A percentile compares a stretch with the other conserved stretches of the same genome.
phyloP scores from a whole-genome alignment of 2,888 invertebrate species.

The Spatulosminthurus flaviceps region DNA sequence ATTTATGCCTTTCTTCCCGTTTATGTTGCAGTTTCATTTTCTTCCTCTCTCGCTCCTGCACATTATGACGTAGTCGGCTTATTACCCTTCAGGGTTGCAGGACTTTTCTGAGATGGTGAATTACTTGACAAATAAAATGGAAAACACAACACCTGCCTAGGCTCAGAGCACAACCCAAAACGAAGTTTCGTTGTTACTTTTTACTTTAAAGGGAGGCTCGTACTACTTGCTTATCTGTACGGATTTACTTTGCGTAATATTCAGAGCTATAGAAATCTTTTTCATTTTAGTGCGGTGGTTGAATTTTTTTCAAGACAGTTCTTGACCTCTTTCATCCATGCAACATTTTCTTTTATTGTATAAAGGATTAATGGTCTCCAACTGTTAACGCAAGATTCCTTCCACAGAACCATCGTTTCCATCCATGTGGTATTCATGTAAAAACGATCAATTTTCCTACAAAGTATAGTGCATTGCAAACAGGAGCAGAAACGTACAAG shows the following conservation, averaged over 20 bases:
- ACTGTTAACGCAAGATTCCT: background rate
- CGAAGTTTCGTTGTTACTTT: background rate
- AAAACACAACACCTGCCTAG: constrained; percentile 23
- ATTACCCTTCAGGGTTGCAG: constrained; percentile 9
- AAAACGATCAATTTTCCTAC: constrained; percentile 22
- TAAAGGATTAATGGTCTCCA: constrained; percentile 30
- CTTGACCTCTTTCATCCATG: constrained; percentile 27
- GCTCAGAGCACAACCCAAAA: constrained; percentile 25
- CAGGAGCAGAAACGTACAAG: background rate
- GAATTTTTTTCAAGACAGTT: constrained; percentile 9
- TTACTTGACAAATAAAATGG: constrained; percentile 22
- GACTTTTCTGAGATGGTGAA: constrained; percentile 13
- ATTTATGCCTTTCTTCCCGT: background rate
- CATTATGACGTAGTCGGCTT: background rate
- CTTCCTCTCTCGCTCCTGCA: background rate
- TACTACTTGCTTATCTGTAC: background rate
- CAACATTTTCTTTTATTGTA: constrained; percentile 20
- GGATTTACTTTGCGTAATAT: constrained; percentile 17
- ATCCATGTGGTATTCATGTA: constrained; percentile 2
- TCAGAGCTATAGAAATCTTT: constrained; percentile 1
- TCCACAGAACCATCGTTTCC: constrained; percentile 5
- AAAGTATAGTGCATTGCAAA: background rate
- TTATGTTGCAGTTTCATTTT: constrained; percentile 7
- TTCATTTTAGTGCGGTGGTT: background rate
- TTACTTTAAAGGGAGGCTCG: background rate